These are phyloP conservation scores for Caenorhabditis inopinata DNA, from an alignment of 1,140 invertebrate genomes.

Conservation along the genomic window DNA sequence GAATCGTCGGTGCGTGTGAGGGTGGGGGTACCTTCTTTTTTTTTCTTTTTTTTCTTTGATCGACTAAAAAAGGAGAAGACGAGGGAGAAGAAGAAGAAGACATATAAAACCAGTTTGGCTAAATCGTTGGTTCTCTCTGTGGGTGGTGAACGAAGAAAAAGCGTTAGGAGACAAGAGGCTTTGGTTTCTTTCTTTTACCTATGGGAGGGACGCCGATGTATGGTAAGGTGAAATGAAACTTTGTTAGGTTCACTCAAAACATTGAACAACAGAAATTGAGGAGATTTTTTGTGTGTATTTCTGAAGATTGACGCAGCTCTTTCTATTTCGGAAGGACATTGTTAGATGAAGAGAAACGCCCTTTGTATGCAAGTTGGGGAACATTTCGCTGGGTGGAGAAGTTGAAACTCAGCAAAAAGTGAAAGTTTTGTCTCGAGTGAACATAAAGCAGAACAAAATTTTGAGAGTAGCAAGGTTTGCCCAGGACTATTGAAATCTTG, in stretches of 20 bases:
- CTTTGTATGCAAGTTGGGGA: neutral
- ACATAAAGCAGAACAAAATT: no score
- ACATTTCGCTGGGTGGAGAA: no score
- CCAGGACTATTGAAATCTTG: no score
- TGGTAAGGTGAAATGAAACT: neutral
- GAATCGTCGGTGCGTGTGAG: slow-evolving; percentile 20
- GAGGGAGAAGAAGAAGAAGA: neutral
- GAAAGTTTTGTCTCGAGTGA: no score
- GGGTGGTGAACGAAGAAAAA: slow-evolving; percentile 16
- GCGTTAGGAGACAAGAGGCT: neutral
- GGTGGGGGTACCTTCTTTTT: slow-evolving; percentile 15
- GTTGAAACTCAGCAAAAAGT: no score
- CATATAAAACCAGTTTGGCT: slow-evolving; percentile 31
- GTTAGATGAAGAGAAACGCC: neutral
- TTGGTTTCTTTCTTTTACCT: neutral
- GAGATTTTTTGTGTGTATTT: neutral
- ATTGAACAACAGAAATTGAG: neutral
- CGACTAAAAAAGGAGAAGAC: slow-evolving; percentile 5
- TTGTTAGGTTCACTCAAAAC: neutral
- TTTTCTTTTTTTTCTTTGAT: slow-evolving; percentile 17
- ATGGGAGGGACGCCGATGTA: neutral
- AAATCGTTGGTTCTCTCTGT: slow-evolving; percentile 24
- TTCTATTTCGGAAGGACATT: neutral
- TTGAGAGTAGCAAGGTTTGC: no score
- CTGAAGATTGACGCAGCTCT: neutral